A percentile compares a stretch with the other conserved stretches of the same genome.
These are phyloP conservation scores for Apodemus speciosus DNA, from an alignment of 2,113 vertebrate species.

Conservation along the genomic window DNA sequence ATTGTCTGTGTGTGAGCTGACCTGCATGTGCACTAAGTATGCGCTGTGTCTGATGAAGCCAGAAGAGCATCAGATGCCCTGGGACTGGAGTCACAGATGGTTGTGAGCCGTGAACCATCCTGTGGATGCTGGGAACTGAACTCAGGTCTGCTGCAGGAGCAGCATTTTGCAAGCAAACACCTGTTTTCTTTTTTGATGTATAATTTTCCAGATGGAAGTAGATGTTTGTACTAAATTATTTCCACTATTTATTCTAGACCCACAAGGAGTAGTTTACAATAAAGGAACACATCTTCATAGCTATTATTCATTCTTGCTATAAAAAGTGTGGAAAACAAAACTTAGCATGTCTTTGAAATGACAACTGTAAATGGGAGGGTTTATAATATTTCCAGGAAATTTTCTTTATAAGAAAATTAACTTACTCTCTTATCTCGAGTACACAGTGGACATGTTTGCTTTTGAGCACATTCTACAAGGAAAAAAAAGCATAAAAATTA, in stretches of 20 bases:
- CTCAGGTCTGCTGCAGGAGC: too few relatives aligned
- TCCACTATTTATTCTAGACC: slow-evolving; percentile 32
- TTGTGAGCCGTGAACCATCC: too few relatives aligned
- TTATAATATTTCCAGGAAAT: slow-evolving; percentile 41
- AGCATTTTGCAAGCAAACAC: not conserved
- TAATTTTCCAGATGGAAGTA: slow-evolving; percentile 57
- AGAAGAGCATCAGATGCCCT: too few relatives aligned
- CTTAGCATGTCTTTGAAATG: slow-evolving; percentile 34
- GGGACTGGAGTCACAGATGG: too few relatives aligned
- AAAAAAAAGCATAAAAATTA: slow-evolving; percentile 60
- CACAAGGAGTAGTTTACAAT: slow-evolving; percentile 38
- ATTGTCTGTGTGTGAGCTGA: too few relatives aligned
- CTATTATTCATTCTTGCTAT: not conserved
- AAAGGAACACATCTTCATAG: slow-evolving; percentile 27
- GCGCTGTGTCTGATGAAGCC: too few relatives aligned
- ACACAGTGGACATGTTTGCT: slow-evolving; percentile 40
- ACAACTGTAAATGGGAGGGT: not conserved
- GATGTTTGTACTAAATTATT: slow-evolving; percentile 29
- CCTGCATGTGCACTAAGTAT: too few relatives aligned
- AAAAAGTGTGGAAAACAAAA: slow-evolving; percentile 20
- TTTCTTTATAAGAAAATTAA: slow-evolving; percentile 56
- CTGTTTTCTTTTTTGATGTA: not conserved
- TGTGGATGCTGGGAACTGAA: too few relatives aligned
- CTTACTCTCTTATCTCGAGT: slow-evolving; percentile 61
- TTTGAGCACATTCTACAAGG: slow-evolving; percentile 60